Percentiles rank a stretch among this genome's conserved stretches.
Evolutionary conservation across 2,797 vertebrate genomes (phyloP).

Genomic region (Lutjanus campechanus): DNA sequence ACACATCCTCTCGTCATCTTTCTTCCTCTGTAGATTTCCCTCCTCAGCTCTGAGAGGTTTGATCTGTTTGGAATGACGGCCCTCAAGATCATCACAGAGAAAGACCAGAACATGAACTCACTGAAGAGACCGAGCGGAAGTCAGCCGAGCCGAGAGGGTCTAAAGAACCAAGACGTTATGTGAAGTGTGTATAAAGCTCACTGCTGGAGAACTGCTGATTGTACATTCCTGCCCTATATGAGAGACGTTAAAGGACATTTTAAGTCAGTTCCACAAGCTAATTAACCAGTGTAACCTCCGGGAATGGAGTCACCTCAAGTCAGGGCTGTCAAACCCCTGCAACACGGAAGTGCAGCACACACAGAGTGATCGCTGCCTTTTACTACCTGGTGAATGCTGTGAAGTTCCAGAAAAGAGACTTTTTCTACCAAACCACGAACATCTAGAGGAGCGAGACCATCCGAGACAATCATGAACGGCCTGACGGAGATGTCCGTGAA

Average conservation of each 20-base stretch:
- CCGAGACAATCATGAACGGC: conserved; percentile 65
- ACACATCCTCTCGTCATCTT: conserved; percentile 23
- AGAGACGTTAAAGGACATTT: not conserved
- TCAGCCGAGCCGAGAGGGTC: conserved; percentile 10
- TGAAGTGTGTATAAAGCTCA: conserved; percentile 8
- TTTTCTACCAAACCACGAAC: not conserved
- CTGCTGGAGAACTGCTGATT: conserved; percentile 6
- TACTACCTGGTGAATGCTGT: not conserved
- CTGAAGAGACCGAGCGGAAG: conserved; percentile 22
- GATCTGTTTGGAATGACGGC: conserved; percentile 5
- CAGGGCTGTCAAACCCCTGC: conserved; percentile 1
- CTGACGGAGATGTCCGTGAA: conserved; percentile 90
- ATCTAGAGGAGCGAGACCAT: not conserved
- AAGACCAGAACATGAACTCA: conserved; percentile 18
- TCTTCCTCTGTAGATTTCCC: conserved; percentile 27
- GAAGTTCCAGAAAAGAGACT: not conserved
- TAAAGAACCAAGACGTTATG: conserved; percentile 12
- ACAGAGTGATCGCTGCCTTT: conserved; percentile 1
- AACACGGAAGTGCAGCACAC: conserved; percentile 4
- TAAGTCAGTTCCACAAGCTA: conserved; percentile 7
- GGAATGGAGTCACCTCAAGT: conserved; percentile 7
- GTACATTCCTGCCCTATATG: not conserved
- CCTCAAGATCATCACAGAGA: conserved; percentile 12
- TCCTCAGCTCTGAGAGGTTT: conserved; percentile 5
- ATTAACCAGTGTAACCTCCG: conserved; percentile 5